Base-by-base conservation (phyloP, 1,140 invertebrate genomes). In the Leptopilina clavipes region DNA sequence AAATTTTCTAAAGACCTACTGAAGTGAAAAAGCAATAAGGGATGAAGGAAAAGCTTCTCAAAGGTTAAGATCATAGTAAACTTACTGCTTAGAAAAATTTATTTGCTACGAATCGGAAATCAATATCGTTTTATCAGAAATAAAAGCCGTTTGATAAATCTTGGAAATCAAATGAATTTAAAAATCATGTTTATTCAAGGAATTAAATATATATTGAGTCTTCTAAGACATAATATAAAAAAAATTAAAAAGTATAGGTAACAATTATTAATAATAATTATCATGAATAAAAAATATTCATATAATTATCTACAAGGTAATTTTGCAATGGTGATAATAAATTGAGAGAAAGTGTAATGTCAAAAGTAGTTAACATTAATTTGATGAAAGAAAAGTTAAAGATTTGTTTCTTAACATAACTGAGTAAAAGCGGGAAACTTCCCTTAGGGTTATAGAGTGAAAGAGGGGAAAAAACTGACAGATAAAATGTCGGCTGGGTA, bases 381-480 rank as follows among this genome's bases (percentile, higher is more conserved):
- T 44, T 11, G n/a, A 74, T 83, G 71, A 78, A 76, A 79, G 25
- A 52, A 75, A 73, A 80, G 72, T 83, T 83, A 72, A 79, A 75
- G 74, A 80, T 79, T 83, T 75, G 79, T 76, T 83, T 78, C 77
- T 81, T 81, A 72, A 79, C 79, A 79, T 75, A 80, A 72, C 74
- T 76, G 72, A 75, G 70, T 59, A 70, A 44, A 71, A 77, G 81
- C 72, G 79, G 31, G 73, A 78, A 75, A 31, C 74, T 80, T 76
- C 79, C 76, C 72, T 79, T 76, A 76, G 77, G 71, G 45, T 56
- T 52, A 54, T 7, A 12, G 6, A 31, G 25, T 3, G 6, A 6
- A 31, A 31, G 25, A 31, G 25, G 75, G 56, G 72, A 80, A 80
- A 82, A 82, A 80, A 77, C 73, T 76, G 71, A 79, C 79, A 76